Base-by-base conservation (phyloP, 2,888 invertebrate genomes). In the Sepiola atlantica region DNA sequence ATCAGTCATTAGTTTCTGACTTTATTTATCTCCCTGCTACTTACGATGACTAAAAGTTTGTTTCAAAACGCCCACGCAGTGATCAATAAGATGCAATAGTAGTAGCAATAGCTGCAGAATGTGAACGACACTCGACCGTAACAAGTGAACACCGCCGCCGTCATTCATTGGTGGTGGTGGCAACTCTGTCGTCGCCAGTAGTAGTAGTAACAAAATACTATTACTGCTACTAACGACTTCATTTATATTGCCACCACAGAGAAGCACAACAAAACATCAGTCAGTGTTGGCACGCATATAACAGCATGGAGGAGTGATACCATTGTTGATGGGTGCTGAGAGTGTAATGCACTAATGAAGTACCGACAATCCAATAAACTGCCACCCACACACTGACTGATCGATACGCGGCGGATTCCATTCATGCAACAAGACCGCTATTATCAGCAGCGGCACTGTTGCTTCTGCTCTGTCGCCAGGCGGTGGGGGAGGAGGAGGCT, bases 361-460 rank as follows among this genome's bases (percentile, higher is more conserved):
- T 77, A 77, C 77, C 77, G 32, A 77, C 77, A 77, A 77, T 77
- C 77, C 77, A 77, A 77, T 77, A 77, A 77, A 77, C 77, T 77
- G 77, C n/a, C 77, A 77, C 77, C 77, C 77, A 77, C 77, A 77
- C 77, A 77, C 32, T 77, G 77, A 77, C 32, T n/a, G 32, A 77
- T 77, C 45, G 45, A 77, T 61, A 61, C 32, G 32, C 32, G 77
- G 14, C n/a, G 77, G 77, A 77, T 77, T 77, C 77, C 77, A 77
- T 77, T 77, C 77, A 77, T 77, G 77, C 77, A 77, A 77, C 77
- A 77, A 20, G n/a, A 77, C n/a, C 77, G 32, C 16, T 16, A 45
- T 45, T 45, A 45, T 45, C 45, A 45, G 45, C 45, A 45, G 45
- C 45, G 45, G 45, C 8, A 8, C n/a, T 77, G 77, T 77, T 77